Base-by-base conservation (phyloP, 2,113 vertebrate species). In the Rhinolophus ferrumequinum region DNA sequence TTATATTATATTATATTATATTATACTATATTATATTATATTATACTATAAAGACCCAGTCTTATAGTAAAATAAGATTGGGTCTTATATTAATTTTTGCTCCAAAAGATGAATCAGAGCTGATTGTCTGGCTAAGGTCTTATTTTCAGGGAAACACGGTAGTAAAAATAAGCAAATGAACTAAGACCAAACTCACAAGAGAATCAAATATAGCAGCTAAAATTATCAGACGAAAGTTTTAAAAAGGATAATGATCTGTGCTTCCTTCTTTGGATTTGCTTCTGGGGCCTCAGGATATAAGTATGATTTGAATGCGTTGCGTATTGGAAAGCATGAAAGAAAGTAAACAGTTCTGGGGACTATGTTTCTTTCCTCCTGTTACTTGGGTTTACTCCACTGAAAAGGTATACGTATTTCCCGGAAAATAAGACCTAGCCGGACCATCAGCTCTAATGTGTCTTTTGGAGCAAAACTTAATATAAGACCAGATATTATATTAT, bases 181-280 rank as follows among this genome's bases (percentile, higher is more conserved):
- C 26, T 38, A 56, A 85, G 80, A 70, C 3, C 44, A 87, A 91
- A 84, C 12, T 92, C 81, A 72, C 58, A 64, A 83, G 41, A 90
- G 28, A 96, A 95, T 81, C 30, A 76, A 96, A 92, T 24, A 81
- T 10, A 88, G 88, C 62, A 86, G 88, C 30, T 80, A 56, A 88
- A 80, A 92, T 83, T 22, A 77, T 47, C 52, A 58, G 35, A 9
- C 47, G 77, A 24, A 7, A 10, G 22, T 50, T n/a, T 77, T 54
- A 72, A 15, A 73, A 56, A 73, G 12, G 9, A 28, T 64, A 85
- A 60, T 44, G 7, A 5, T 64, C 60, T 50, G 13, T 35, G 21
- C 6, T 75, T 81, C 50, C 64, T 38, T 81, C 73, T 76, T 62
- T 56, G 56, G 26, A 18, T 33, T 19, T 30, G 64, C 6, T 26